phyloP scores from a whole-genome alignment of 2,113 vertebrate genomes.

The Suncus etruscus region DNA sequence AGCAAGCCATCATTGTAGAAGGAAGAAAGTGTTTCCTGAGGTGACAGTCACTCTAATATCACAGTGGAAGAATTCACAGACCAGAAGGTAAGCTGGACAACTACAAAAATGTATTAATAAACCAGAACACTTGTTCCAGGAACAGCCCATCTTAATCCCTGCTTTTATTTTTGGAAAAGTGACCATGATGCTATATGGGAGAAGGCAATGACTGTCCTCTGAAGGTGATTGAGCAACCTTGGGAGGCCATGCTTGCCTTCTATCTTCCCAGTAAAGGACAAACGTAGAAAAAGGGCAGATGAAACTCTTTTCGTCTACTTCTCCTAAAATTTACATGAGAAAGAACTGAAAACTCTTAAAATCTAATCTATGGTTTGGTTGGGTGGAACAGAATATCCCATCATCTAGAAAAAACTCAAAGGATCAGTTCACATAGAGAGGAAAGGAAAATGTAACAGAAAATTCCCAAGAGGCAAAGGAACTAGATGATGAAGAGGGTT shows the following conservation, averaged over 20 bases:
- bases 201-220: constrained; percentile 52
- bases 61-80: constrained; percentile 43
- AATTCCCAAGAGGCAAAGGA: constrained; percentile 45
- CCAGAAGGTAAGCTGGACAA: constrained; percentile 49
- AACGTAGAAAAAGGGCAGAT: constrained; percentile 53
- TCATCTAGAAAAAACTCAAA: background rate
- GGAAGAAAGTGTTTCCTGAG: constrained; percentile 39
- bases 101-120: constrained; percentile 79
- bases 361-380: constrained; percentile 5
- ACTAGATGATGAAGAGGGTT: background rate
- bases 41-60: constrained; percentile 36
- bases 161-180: constrained; percentile 83
- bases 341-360: constrained; percentile 17
- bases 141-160: constrained; percentile 78
- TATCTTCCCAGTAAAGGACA: constrained; percentile 12
- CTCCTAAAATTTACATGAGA: background rate
- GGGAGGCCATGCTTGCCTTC: constrained; percentile 17
- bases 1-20: constrained; percentile 30
- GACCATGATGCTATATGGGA: constrained; percentile 69
- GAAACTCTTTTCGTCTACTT: constrained; percentile 1
- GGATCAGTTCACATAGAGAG: background rate
- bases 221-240: constrained; percentile 68
- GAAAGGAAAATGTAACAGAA: constrained; percentile 40
- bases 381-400: background rate
- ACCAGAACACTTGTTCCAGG: constrained; percentile 70